Evolutionary conservation across 2,888 invertebrate genomes (phyloP), one percentile per base, ranked within the genome.

Genomic region (Candidula unifasciata): DNA sequence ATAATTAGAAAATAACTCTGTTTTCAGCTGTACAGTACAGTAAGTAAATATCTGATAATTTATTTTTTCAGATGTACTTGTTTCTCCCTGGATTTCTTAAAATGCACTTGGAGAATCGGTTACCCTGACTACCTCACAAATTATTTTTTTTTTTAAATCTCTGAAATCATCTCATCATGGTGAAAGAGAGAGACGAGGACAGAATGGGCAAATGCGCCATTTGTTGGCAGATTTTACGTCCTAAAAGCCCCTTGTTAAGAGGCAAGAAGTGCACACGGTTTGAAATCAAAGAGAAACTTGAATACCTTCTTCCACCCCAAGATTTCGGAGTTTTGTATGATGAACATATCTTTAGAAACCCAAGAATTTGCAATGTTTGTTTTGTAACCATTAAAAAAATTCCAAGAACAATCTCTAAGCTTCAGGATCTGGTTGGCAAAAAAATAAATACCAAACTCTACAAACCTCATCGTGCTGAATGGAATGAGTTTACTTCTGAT

Each of bases 381-480:
- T 83, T 83, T 68, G 68, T 69, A 24, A 78, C 83, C 1, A 30
- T 83, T 27, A 83, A 71, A 27, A 83, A 83, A 78, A 69, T 83
- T 30, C 78, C 77, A 8, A 77, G 27, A 27, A 83, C 83, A 30
- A 57, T 83, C 27, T 13, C 78, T 5, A 66, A 54, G 24, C 68
- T 78, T 57, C 77, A 83, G 30, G 44, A 57, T 3, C 71, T 83
- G 21, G 33, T 83, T 10, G 83, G 83, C 18, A 83, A 83, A 35
- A 69, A 77, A 37, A 69, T 83, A n/a, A 83, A 83, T 57, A 83
- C 68, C 5, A 77, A 69, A 71, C 68, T 83, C 8, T 83, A 83
- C 37, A 83, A 78, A 77, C 83, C 83, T 37, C 54, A 78, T 37
- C 68, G 83, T 37, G 2, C 54, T 69, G 83, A 77, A 24, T 83